Base-by-base conservation (phyloP, 1,140 invertebrate genomes). In the Drosophila jambulina region DNA sequence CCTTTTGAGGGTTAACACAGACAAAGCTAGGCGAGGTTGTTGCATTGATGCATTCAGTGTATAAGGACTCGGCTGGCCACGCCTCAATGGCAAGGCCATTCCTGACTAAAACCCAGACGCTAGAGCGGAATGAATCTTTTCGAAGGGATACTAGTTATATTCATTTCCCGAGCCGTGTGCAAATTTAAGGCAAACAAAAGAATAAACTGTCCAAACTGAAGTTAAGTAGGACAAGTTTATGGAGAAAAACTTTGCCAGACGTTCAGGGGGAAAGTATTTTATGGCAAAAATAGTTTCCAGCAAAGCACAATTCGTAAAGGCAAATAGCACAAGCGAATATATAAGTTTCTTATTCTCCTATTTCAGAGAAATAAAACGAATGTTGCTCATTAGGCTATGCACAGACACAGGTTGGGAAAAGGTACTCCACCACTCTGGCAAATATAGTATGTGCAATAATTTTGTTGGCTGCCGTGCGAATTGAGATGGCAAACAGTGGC, bases 121-220 rank as follows among this genome's bases (percentile, higher is more conserved):
- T 12, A 36, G 8, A 23, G 15, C 13, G n/a, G 15, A 38, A 25
- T 13, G 9, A 38, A 25, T n/a, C 9, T 38, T 38, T 56, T 56
- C 5, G 19, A 25, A n/a, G 34, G 34, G 34, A 56, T 23, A 5
- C 34, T 13, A 36, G 34, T 5, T 36, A 13, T 13, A 36, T 2
- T 36, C 34, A 17, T 2, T 17, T 54, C 1, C 13, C 48, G 0
- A 51, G 25, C 4, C 17, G 51, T 48, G 21, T 53, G 53, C 59
- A 64, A 80, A 80, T 83, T 80, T 63, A 80, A 85, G 71, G 71
- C 67, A 80, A 80, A 78, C 63, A 78, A 78, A 34, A 36, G 5
- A 63, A 29, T 46, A 51, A 51, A 19, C 48, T 29, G 48, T 25
- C 15, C 54, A 13, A 42, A 17, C 43, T 45, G 13, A 49, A 43